These are phyloP conservation scores for Diogma glabrata DNA, from an alignment of 2,888 invertebrate genomes.

Conservation along the genomic window DNA sequence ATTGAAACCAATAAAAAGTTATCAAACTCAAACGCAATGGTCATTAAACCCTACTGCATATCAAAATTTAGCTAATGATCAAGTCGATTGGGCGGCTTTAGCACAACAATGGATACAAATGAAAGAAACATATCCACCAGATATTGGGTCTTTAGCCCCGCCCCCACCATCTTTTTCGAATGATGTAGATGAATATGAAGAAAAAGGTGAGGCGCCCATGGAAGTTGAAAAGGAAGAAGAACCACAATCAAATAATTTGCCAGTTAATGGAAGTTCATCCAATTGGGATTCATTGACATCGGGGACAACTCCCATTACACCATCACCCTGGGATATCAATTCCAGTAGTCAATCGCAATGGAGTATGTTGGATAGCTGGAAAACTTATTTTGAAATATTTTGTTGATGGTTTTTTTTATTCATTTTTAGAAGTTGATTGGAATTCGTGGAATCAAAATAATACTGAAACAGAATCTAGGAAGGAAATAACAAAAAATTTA, in stretches of 20 bases:
- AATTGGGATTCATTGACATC: neutral
- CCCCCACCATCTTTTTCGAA: conserved; percentile 37
- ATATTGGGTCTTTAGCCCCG: conserved; percentile 39
- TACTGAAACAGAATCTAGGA: too few species aligned
- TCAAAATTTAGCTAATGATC: conserved; percentile 69
- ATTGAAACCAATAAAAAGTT: conserved; percentile 7
- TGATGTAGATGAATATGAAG: conserved; percentile 37
- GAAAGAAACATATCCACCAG: conserved; percentile 56
- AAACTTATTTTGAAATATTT: too few species aligned
- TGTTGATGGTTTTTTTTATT: too few species aligned
- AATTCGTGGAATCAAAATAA: too few species aligned
- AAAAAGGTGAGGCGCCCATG: conserved; percentile 80
- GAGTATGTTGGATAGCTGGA: too few species aligned
- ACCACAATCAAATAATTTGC: conserved; percentile 2
- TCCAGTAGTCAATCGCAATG: conserved; percentile 3
- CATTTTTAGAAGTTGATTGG: too few species aligned
- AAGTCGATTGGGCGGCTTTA: conserved; percentile 92
- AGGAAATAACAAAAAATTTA: too few species aligned
- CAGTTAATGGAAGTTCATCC: neutral
- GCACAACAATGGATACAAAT: conserved; percentile 98
- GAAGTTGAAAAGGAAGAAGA: conserved; percentile 66
- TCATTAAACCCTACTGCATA: conserved; percentile 41
- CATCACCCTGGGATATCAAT: neutral
- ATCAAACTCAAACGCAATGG: conserved; percentile 12
- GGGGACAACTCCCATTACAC: neutral